Evolutionary conservation across 2,888 invertebrate genomes (phyloP).

Genomic region (Nematopogon swammerdamellus): DNA sequence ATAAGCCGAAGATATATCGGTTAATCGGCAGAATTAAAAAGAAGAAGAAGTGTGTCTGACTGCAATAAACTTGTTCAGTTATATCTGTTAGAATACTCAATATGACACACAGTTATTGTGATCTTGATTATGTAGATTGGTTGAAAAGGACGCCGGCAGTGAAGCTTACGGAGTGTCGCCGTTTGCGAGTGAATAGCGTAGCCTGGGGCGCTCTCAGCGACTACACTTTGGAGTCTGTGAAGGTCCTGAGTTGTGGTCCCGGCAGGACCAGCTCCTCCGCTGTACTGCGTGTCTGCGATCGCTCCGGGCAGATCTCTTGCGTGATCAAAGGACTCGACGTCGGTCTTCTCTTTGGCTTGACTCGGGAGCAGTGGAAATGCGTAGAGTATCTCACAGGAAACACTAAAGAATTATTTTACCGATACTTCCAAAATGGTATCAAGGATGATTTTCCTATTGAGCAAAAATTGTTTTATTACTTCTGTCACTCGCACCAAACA

Average conservation of each 20-base stretch:
- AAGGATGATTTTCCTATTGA: constrained; percentile 26
- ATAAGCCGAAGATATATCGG: no score
- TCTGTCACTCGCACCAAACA: constrained; percentile 33
- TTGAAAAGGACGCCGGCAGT: constrained; percentile 23
- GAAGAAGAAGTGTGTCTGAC: no score
- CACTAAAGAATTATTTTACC: constrained; percentile 39
- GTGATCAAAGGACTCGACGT: constrained; percentile 28
- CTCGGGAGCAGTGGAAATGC: constrained; percentile 30
- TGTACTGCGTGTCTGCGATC: constrained; percentile 32
- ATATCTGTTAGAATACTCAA: no score
- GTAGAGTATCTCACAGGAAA: constrained; percentile 29
- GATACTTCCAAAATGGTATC: constrained; percentile 41
- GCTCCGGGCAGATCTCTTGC: constrained; percentile 35
- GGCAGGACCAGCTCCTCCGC: constrained; percentile 25
- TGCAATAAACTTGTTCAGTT: no score
- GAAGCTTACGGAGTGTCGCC: constrained; percentile 31
- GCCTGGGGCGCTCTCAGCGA: constrained; percentile 39
- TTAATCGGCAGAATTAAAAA: no score
- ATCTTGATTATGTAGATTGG: no score
- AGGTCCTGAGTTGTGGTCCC: constrained; percentile 26
- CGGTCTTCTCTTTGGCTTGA: constrained; percentile 33
- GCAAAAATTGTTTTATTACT: constrained; percentile 45
- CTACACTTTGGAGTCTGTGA: constrained; percentile 42
- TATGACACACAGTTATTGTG: no score
- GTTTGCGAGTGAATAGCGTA: constrained; percentile 23